Conservation (phyloP, 2,797 vertebrate species). For the Darevskia mixta region DNA sequence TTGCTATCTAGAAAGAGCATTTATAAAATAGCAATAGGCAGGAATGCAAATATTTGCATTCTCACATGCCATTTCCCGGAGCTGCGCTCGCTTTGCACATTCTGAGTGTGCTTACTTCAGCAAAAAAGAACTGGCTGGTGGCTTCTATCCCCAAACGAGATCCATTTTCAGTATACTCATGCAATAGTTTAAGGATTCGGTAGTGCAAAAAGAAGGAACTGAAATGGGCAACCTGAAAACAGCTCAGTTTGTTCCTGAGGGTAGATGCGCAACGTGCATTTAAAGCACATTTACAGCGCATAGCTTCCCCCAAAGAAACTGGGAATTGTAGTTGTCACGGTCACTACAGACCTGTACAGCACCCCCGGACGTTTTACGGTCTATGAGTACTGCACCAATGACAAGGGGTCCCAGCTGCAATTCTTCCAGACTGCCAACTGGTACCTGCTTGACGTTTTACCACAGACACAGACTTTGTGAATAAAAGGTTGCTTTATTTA, state of each 20-base stretch:
- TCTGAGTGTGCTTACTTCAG: constrained; percentile 35
- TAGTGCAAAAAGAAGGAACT: neutral
- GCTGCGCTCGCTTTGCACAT: constrained; percentile 20
- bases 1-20: neutral
- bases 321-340: too few relatives aligned
- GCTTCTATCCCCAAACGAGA: constrained; percentile 20
- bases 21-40: constrained; percentile 1
- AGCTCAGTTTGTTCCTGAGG: neutral
- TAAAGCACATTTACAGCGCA: too few relatives aligned
- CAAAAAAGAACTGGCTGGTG: constrained; percentile 12
- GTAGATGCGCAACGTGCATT: neutral
- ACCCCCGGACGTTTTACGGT: too few relatives aligned
- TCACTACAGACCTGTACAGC: too few relatives aligned
- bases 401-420: too few relatives aligned
- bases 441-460: too few relatives aligned
- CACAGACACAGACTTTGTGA: too few relatives aligned
- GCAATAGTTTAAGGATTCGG: neutral
- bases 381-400: too few relatives aligned
- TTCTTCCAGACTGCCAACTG: too few relatives aligned
- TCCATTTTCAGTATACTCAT: constrained; percentile 21
- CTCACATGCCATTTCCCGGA: constrained; percentile 25
- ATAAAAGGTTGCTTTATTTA: too few relatives aligned
- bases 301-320: too few relatives aligned
- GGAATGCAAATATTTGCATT: constrained; percentile 19
- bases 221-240: neutral